Conservation (phyloP, 1,140 invertebrate genomes). For the Fopius arisanus region DNA sequence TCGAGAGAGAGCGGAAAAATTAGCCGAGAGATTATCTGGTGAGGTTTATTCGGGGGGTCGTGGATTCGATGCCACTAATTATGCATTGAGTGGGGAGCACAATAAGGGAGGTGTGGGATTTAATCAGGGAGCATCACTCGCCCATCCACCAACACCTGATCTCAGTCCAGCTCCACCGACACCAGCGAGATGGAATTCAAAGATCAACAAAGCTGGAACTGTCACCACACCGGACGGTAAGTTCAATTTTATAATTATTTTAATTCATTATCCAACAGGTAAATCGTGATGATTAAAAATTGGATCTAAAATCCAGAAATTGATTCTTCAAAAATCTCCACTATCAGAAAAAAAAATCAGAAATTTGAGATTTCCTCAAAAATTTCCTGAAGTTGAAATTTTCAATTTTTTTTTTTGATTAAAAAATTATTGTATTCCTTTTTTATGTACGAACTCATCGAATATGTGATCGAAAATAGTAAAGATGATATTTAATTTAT, state of each 20-base stretch:
- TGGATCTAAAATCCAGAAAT: too few species aligned
- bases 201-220: conserved; percentile 68
- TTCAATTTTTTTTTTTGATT: too few species aligned
- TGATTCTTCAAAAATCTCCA: too few species aligned
- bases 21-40: conserved; percentile 61
- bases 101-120: conserved; percentile 44
- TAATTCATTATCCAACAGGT: too few species aligned
- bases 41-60: conserved; percentile 54
- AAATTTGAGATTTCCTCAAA: too few species aligned
- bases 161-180: conserved; percentile 59
- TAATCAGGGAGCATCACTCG: conserved; percentile 47
- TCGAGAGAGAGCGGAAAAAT: conserved; percentile 62
- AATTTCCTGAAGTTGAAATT: too few species aligned
- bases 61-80: conserved; percentile 46
- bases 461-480: too few species aligned
- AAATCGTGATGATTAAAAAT: too few species aligned
- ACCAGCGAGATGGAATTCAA: conserved; percentile 66
- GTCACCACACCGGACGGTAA: conserved; percentile 71
- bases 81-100: conserved; percentile 33
- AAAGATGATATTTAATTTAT: too few species aligned
- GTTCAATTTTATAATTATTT: conserved; percentile 35
- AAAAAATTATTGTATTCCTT: too few species aligned
- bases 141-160: conserved; percentile 60
- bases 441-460: too few species aligned
- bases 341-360: too few species aligned